Evolutionary conservation across 2,797 vertebrate species (phyloP), one percentile per base, ranked within the genome.

Genomic region (Oreochromis mossambicus): DNA sequence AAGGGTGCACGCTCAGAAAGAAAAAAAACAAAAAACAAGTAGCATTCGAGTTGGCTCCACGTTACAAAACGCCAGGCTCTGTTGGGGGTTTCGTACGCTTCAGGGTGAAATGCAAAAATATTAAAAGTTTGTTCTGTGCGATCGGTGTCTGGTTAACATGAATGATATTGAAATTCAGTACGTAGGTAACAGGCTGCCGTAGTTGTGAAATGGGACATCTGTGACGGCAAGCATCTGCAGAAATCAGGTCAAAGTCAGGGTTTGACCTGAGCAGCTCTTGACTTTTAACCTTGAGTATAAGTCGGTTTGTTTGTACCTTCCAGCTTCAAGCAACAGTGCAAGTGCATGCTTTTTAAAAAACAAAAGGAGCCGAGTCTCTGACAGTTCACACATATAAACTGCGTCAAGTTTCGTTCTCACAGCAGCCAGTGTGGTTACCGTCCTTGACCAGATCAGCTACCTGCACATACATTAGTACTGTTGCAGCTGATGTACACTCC

Each of bases 401-500:
- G n/a, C 21, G 13, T n/a, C 4, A 32, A 26, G 80, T 76, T 68
- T 19, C 38, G 5, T 70, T 41, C 17, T 79, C 14, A 13, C 43
- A 75, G 77, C 68, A 63, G 52, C 38, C 26, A 4, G 51, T 66
- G 79, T 61, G 77, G 58, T 84, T 79, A 56, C 55, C 19, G 17
- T 63, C 50, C 52, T 83, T 70, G 21, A 78, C 52, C 46, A 52
- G 66, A 86, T 61, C 78, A 63, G 6, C 81, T 78, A 86, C 85
- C 81, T 85, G 70, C 80, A 58, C 46, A 5, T 52, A 21, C 84
- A 41, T 77, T 19, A 36, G 76, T 21, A 38, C 50, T 81, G 79
- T 83, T 84, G 87, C 56, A 76, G 92, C 91, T 36, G 55, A 88
- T 85, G 58, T 80, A 9, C 38, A 83, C 88, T 77, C 81, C 84